Evolutionary conservation across 2,888 invertebrate genomes (phyloP).

Genomic region (Prionchulus punctatus): DNA sequence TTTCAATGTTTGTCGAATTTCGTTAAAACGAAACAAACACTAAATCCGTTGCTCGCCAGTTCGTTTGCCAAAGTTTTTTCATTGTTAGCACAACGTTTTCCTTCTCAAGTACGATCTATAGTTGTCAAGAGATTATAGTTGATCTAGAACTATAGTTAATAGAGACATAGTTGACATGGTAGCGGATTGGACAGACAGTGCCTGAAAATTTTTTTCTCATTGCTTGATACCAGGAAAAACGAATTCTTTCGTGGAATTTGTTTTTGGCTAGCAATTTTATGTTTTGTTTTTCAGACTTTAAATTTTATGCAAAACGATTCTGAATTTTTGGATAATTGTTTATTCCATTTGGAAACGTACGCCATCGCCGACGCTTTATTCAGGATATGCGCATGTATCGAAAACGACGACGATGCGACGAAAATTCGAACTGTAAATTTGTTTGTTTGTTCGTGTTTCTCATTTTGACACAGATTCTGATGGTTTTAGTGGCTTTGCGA

Average conservation of each 20-base stretch:
- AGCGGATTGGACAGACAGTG: too few species aligned
- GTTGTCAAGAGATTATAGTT: too few species aligned
- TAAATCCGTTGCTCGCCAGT: conserved; percentile 2
- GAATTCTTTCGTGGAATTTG: too few species aligned
- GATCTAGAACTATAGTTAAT: too few species aligned
- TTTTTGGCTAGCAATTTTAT: too few species aligned
- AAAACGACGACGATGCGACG: not conserved
- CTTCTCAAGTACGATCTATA: too few species aligned
- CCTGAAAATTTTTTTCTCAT: too few species aligned
- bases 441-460: not conserved
- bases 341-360: not conserved
- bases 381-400: not conserved
- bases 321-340: not conserved
- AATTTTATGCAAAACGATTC: not conserved
- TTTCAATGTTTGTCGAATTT: not conserved
- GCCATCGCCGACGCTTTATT: not conserved
- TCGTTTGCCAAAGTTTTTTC: not conserved
- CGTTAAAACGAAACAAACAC: not conserved
- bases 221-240: too few species aligned
- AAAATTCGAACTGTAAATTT: not conserved
- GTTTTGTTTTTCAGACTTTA: not conserved
- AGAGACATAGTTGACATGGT: too few species aligned
- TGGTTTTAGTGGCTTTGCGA: not conserved
- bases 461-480: not conserved
- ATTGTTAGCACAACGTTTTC: not conserved